Evolutionary conservation across 2,888 invertebrate genomes (phyloP).

Genomic region (Lobophora halterata): DNA sequence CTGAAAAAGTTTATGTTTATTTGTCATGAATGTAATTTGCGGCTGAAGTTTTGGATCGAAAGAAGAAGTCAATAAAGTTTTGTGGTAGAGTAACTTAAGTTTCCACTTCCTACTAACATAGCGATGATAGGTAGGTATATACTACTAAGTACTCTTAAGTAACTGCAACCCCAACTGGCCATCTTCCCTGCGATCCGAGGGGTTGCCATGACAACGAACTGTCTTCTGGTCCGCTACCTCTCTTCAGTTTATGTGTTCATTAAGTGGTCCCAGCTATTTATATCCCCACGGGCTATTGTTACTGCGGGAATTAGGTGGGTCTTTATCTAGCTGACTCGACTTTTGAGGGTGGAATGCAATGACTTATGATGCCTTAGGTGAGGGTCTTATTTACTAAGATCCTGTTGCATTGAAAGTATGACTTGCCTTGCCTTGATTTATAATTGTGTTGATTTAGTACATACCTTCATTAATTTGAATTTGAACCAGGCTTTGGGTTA

Average conservation of each 20-base stretch:
- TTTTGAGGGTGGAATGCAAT: constrained; percentile 33
- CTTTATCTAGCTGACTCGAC: constrained; percentile 70
- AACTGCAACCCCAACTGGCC: constrained; percentile 21
- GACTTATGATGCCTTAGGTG: constrained; percentile 8
- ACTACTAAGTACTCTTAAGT: constrained; percentile 25
- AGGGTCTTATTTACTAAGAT: constrained; percentile 11
- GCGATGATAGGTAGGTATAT: too few species aligned
- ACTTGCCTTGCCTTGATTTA: too few species aligned
- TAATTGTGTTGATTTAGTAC: too few species aligned
- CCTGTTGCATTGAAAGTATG: constrained; percentile 3
- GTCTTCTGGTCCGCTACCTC: constrained; percentile 54
- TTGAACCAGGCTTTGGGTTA: too few species aligned
- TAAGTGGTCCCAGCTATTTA: constrained; percentile 74
- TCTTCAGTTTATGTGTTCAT: constrained; percentile 73
- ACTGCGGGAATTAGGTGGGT: constrained; percentile 65
- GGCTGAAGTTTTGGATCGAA: too few species aligned
- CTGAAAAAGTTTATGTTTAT: too few species aligned
- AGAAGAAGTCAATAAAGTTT: too few species aligned
- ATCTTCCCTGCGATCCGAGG: constrained; percentile 19
- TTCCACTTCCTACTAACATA: too few species aligned
- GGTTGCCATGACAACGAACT: constrained; percentile 55
- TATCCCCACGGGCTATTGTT: constrained; percentile 68
- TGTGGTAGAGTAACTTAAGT: too few species aligned
- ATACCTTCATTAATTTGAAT: too few species aligned
- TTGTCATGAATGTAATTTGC: too few species aligned